Percentiles rank a stretch among this genome's conserved stretches.
phyloP scores from a whole-genome alignment of 2,113 vertebrate genomes.

The Carassius gibelio region DNA sequence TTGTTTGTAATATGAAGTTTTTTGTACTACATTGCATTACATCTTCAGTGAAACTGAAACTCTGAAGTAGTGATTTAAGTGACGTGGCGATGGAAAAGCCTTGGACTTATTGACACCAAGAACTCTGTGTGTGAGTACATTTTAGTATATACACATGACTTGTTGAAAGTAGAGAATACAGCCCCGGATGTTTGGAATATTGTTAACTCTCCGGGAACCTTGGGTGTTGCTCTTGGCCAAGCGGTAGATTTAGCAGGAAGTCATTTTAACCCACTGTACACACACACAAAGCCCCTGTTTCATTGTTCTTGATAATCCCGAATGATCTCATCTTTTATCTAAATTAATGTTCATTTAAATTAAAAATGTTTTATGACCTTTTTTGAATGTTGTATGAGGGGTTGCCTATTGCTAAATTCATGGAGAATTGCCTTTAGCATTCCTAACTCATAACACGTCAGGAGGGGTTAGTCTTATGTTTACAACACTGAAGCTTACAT shows the following conservation, averaged over 20 bases:
- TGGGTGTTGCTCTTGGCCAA: conserved; percentile 47
- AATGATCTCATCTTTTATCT: conserved; percentile 39
- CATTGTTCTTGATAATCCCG: conserved; percentile 40
- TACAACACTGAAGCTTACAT: neutral
- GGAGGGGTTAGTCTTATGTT: conserved; percentile 2
- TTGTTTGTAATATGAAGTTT: neutral
- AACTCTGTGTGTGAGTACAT: neutral
- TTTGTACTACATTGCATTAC: too few relatives aligned
- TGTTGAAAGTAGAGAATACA: conserved; percentile 30
- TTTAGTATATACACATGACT: neutral
- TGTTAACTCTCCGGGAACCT: conserved; percentile 45
- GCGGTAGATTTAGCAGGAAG: conserved; percentile 38
- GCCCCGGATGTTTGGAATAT: conserved; percentile 45
- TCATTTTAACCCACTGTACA: conserved; percentile 36
- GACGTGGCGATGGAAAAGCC: neutral
- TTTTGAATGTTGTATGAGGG: conserved; percentile 14
- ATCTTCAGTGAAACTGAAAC: neutral
- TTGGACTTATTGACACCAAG: neutral
- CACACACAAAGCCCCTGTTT: conserved; percentile 47
- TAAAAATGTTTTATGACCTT: conserved; percentile 31
- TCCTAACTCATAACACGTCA: neutral
- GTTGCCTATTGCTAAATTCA: neutral
- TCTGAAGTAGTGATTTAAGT: neutral
- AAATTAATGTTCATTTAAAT: conserved; percentile 1
- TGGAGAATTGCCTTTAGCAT: neutral